Evolutionary conservation across 2,113 vertebrate genomes (phyloP), one percentile per base, ranked within the genome.

Genomic region (Alaudala cheleensis): DNA sequence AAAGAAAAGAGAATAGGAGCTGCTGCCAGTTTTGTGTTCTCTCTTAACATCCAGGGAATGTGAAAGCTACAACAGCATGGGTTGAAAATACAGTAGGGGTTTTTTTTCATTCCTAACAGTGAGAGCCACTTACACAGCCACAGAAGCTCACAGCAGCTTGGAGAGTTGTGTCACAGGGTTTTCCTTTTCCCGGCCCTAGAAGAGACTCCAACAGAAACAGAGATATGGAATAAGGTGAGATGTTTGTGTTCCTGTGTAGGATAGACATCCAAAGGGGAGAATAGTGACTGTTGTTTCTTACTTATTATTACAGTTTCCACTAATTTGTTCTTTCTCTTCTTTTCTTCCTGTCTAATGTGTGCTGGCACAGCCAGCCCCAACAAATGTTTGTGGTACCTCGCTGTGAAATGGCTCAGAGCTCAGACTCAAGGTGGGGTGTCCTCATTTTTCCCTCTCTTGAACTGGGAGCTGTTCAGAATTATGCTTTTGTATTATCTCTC

Each of bases 321-420:
- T 45, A 6, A 42, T 37, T 50, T 85, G 40, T 65, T 21, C 53
- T 56, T 49, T 74, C 33, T 60, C 45, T 42, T 56, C 23, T 45
- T 73, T 51, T 14, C 45, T 37, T 58, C 34, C 69, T 26, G 28
- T 13, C n/a, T 29, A 18, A 3, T 1, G 17, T 1, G 3, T 3
- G 3, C 37, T 44, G 77, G 21, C 73, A 31, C 45, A 64, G 39
- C 56, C 73, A 56, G 51, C 31, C 39, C 40, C 0, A 0, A 23
- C 39, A 45, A 42, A 66, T 11, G 6, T 79, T 60, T 45, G 62
- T 1, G 0, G n/a, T n/a, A 28, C 69, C 40, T 60, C 0, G 0
- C 65, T 61, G 80, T 20, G 58, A 66, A 39, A 39, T 9, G 8
- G 70, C 33, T 86, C 76, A 28, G 66, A 82, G 37, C 81, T 71